Percentiles rank a stretch among this genome's conserved stretches.
phyloP scores from a whole-genome alignment of 23 tunicate genomes.

The Phallusia fumigata region DNA sequence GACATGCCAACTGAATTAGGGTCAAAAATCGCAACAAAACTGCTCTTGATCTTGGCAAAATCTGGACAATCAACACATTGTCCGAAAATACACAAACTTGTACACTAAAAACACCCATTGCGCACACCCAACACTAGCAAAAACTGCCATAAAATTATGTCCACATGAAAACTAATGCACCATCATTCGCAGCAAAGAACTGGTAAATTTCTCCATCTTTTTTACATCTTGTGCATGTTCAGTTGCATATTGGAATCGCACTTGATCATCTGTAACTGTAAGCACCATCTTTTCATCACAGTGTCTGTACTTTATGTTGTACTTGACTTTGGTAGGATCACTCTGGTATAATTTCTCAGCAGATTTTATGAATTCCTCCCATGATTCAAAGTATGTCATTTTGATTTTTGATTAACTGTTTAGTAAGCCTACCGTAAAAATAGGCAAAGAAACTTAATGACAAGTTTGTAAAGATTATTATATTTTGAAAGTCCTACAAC shows the following conservation, averaged over 20 bases:
- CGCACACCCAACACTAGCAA: too few relatives aligned
- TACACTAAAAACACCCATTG: not conserved
- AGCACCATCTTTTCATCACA: slow-evolving; percentile 77
- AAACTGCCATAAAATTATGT: too few relatives aligned
- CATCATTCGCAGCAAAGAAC: slow-evolving; percentile 68
- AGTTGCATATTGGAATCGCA: slow-evolving; percentile 79
- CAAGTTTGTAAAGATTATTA: too few relatives aligned
- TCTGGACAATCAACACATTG: too few relatives aligned
- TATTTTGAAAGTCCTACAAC: too few relatives aligned
- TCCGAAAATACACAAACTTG: not conserved
- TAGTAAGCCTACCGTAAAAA: too few relatives aligned
- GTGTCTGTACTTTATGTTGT: slow-evolving; percentile 81
- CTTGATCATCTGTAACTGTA: slow-evolving; percentile 90
- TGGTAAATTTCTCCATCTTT: slow-evolving; percentile 77
- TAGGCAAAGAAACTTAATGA: too few relatives aligned
- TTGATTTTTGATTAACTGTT: too few relatives aligned
- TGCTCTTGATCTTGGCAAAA: too few relatives aligned
- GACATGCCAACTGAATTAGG: too few relatives aligned
- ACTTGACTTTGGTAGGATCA: slow-evolving; percentile 72
- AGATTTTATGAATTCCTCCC: slow-evolving; percentile 88
- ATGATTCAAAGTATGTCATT: slow-evolving; percentile 78
- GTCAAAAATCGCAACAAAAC: too few relatives aligned
- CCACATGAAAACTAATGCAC: slow-evolving; percentile 29
- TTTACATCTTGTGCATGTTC: slow-evolving; percentile 87
- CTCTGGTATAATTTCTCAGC: slow-evolving; percentile 85